phyloP scores from a whole-genome alignment of 23 tunicate genomes.

The Halocynthia aurantium region DNA sequence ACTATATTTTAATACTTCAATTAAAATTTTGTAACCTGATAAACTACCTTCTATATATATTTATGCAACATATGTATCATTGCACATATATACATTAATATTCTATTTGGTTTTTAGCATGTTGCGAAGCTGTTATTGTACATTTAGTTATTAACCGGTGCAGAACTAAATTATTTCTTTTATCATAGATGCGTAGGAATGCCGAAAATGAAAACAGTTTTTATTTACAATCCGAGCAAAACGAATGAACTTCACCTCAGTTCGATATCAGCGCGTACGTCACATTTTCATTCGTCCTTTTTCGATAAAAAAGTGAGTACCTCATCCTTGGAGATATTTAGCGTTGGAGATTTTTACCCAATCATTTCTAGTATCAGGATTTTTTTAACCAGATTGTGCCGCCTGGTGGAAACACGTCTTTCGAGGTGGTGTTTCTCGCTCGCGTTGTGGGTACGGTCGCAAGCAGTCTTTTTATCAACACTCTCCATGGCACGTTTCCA shows the following conservation, averaged over 20 bases:
- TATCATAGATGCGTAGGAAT: constrained; percentile 66
- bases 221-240: constrained; percentile 68
- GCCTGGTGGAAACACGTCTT: constrained; percentile 66
- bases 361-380: not conserved
- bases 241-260: constrained; percentile 45
- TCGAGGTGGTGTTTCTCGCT: constrained; percentile 88
- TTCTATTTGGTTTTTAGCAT: too few species aligned
- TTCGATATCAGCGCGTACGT: constrained; percentile 83
- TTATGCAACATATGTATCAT: too few species aligned
- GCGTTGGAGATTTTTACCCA: too few species aligned
- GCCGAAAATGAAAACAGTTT: constrained; percentile 58
- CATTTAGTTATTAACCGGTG: too few species aligned
- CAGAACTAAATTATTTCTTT: not conserved
- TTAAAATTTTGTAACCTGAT: not conserved
- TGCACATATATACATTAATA: too few species aligned
- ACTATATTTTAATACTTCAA: not conserved
- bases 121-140: too few species aligned
- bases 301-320: constrained; percentile 75
- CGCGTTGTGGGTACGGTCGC: constrained; percentile 88
- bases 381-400: constrained; percentile 49
- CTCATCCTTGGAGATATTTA: too few species aligned
- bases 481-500: constrained; percentile 62
- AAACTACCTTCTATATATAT: too few species aligned
- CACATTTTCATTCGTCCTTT: constrained; percentile 92
- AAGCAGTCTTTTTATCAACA: constrained; percentile 84